A percentile compares a stretch with the other conserved stretches of the same genome.
phyloP scores from a whole-genome alignment of 2,113 vertebrate species.

The Tonatia bakeri region DNA sequence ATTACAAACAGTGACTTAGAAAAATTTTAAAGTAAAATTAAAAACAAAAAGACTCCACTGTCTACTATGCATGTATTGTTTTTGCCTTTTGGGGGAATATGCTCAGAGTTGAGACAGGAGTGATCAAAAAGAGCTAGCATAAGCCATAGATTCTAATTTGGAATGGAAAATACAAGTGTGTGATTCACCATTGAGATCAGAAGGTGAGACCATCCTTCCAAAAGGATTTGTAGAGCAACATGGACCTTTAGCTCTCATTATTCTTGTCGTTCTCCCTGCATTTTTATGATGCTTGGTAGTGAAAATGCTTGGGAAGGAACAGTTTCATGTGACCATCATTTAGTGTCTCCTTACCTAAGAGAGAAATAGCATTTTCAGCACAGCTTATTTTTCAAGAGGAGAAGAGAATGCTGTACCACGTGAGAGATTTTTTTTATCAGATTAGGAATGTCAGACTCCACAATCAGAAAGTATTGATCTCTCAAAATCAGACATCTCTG shows the following conservation, averaged over 20 bases:
- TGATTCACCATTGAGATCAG: neutral
- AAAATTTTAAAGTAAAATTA: constrained; percentile 67
- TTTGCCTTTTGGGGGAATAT: neutral
- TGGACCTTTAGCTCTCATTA: neutral
- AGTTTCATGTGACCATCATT: neutral
- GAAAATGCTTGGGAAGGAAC: constrained; percentile 29
- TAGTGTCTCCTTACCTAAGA: neutral
- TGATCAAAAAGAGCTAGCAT: neutral
- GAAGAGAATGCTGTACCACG: neutral
- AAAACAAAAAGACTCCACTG: constrained; percentile 45
- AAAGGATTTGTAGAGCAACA: neutral
- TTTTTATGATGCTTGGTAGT: constrained; percentile 7
- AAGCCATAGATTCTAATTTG: neutral
- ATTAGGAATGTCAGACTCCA: constrained; percentile 27
- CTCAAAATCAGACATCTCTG: constrained; percentile 40
- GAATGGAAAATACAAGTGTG: neutral
- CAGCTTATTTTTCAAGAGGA: neutral
- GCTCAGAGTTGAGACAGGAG: neutral
- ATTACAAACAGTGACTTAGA: constrained; percentile 48
- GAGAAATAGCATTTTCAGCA: neutral
- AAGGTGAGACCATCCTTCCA: neutral
- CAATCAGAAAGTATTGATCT: constrained; percentile 52
- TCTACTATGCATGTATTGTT: neutral
- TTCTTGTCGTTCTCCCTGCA: neutral
- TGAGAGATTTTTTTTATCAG: neutral